Conservation (phyloP, 2,113 vertebrate species). For the Spheniscus mendiculus region DNA sequence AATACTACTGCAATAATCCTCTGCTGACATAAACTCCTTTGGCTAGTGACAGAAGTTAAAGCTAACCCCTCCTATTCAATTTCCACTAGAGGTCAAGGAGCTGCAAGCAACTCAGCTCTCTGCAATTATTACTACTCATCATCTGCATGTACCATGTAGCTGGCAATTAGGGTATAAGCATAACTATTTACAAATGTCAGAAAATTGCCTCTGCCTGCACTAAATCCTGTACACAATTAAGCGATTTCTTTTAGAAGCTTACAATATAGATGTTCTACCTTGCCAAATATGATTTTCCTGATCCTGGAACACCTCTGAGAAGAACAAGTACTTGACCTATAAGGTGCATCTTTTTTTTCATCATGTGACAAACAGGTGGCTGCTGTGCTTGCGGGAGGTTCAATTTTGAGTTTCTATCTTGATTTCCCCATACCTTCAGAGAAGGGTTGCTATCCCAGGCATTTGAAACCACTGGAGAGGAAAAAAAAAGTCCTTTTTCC, state of each 20-base stretch:
- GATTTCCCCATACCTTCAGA: slow-evolving; percentile 77
- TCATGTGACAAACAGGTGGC: slow-evolving; percentile 55
- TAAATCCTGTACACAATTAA: neutral
- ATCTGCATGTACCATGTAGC: neutral
- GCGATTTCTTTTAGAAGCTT: slow-evolving; percentile 9
- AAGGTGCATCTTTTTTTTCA: slow-evolving; percentile 77
- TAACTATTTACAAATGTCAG: neutral
- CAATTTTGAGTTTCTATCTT: slow-evolving; percentile 62
- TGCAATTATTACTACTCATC: neutral
- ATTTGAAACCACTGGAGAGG: slow-evolving; percentile 64
- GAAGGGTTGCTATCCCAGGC: slow-evolving; percentile 64
- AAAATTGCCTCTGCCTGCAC: neutral
- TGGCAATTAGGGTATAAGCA: neutral
- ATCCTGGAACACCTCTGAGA: slow-evolving; percentile 94
- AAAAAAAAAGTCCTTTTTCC: slow-evolving; percentile 62
- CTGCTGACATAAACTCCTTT: neutral
- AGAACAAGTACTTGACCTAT: slow-evolving; percentile 88
- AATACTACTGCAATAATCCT: neutral
- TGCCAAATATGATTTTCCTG: slow-evolving; percentile 93
- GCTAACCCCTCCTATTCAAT: neutral
- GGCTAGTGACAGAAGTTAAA: neutral
- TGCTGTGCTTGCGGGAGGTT: slow-evolving; percentile 54
- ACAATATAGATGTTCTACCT: slow-evolving; percentile 79
- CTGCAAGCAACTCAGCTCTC: neutral
- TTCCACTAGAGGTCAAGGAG: neutral